Evolutionary conservation across 2,797 vertebrate species (phyloP), one percentile per base, ranked within the genome.

Genomic region (Acrossocheilus wenchowensis): DNA sequence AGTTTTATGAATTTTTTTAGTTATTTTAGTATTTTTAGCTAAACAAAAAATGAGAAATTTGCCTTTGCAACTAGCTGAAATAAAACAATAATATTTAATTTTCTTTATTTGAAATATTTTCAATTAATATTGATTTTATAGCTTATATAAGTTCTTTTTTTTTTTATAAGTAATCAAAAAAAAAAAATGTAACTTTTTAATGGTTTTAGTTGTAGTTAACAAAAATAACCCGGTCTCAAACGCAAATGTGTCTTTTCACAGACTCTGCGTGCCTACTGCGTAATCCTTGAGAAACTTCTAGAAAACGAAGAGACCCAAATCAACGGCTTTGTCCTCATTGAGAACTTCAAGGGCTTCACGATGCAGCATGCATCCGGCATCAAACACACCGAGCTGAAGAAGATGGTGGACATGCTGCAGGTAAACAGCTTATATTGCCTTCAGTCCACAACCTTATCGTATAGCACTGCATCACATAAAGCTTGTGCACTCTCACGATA

Each of bases 331-430:
- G 98, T 98, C 90, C 97, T 99, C 87, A 92, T 99, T 0, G 98
- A 99, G 92, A 99, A 99, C 86, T 99, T 99, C 91, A 97, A 96
- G 90, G 98, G 98, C 91, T 99, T 99, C 90, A 98, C 97, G 88
- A 97, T 99, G 97, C 97, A 99, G 92, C 98, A 99, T 68, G 98
- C 97, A 0, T 97, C 98, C 0, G 97, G 97, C 39, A 98, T 99
- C 66, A 98, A 98, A 86, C 95, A 97, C 4, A 95, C 96, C 0
- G 98, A 99, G 90, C 97, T 99, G 83, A 98, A 97, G 94, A 99
- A 99, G 95, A 99, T 99, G 98, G 98, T 99, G 94, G 98, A 99
- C 93, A 99, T 99, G 98, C 93, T 99, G 84, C 98, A 99, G 98
- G 98, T 98, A 90, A 94, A 93, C 30, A 10, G 26, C 60, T 50